Conservation (phyloP, 2,888 invertebrate species). For the Hipparchia sbordonii region DNA sequence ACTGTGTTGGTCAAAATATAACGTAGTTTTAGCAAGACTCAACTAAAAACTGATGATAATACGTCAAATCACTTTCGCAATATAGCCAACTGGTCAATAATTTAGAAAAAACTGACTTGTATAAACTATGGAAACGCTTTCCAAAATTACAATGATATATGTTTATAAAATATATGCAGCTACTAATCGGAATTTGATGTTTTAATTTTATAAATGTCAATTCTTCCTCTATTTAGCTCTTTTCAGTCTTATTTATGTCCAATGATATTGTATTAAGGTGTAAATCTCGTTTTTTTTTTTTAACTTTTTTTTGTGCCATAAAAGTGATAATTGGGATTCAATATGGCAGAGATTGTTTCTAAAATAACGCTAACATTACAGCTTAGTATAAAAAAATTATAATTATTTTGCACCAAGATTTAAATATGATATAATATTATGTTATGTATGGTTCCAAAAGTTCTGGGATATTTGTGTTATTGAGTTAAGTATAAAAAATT, state of each 20-base stretch:
- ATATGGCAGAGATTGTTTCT: neutral
- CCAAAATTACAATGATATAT: neutral
- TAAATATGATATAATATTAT: too few species aligned
- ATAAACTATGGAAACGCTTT: neutral
- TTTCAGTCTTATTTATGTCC: neutral
- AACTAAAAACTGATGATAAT: neutral
- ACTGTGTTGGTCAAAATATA: too few species aligned
- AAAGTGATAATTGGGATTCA: conserved; percentile 2
- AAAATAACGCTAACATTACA: neutral
- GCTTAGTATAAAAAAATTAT: too few species aligned
- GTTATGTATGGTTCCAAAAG: too few species aligned
- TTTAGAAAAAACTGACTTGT: neutral
- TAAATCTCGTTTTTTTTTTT: neutral
- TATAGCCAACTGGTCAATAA: neutral
- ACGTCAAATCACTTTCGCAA: neutral
- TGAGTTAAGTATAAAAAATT: too few species aligned
- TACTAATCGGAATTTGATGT: neutral
- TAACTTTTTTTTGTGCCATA: neutral
- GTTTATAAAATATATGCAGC: neutral
- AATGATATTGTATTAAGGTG: neutral
- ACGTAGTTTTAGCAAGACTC: neutral
- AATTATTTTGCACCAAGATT: too few species aligned
- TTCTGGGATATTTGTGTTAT: neutral
- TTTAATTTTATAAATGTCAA: too few species aligned
- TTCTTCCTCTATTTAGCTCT: neutral